Conservation (phyloP, 2,797 vertebrate species). For the Esox lucius region DNA sequence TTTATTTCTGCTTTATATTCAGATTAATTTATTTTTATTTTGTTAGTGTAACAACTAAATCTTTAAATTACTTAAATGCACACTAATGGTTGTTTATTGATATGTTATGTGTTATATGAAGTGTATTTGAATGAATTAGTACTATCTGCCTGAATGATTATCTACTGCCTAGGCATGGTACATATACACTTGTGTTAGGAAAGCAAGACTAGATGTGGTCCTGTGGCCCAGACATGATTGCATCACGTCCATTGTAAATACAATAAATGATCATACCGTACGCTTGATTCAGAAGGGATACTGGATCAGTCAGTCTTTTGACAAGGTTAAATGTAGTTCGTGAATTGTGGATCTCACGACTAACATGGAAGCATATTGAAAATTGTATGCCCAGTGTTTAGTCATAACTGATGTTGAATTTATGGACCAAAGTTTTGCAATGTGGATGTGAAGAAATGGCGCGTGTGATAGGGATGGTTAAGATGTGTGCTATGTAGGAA, state of each 20-base stretch:
- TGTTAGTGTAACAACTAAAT: neutral
- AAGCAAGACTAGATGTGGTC: neutral
- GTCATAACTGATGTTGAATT: neutral
- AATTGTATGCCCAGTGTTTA: constrained; percentile 15
- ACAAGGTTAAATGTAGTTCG: neutral
- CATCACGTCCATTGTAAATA: neutral
- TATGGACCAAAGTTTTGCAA: constrained; percentile 53
- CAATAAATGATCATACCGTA: neutral
- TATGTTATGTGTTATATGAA: neutral
- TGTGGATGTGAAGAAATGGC: constrained; percentile 12
- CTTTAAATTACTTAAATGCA: neutral
- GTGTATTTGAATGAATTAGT: constrained; percentile 21
- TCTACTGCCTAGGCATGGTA: constrained; percentile 20
- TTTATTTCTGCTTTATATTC: neutral
- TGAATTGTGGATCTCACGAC: neutral
- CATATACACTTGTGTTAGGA: neutral
- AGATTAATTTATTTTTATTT: neutral
- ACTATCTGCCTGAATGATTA: neutral
- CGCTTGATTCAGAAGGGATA: neutral
- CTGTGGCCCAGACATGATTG: neutral
- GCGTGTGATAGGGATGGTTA: neutral
- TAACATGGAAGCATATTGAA: constrained; percentile 3
- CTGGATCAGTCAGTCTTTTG: neutral
- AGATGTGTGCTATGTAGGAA: neutral
- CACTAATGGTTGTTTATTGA: neutral